A percentile compares a stretch with the other conserved stretches of the same genome.
phyloP scores from a whole-genome alignment of 2,797 vertebrate genomes.

The Apodemus agrarius region DNA sequence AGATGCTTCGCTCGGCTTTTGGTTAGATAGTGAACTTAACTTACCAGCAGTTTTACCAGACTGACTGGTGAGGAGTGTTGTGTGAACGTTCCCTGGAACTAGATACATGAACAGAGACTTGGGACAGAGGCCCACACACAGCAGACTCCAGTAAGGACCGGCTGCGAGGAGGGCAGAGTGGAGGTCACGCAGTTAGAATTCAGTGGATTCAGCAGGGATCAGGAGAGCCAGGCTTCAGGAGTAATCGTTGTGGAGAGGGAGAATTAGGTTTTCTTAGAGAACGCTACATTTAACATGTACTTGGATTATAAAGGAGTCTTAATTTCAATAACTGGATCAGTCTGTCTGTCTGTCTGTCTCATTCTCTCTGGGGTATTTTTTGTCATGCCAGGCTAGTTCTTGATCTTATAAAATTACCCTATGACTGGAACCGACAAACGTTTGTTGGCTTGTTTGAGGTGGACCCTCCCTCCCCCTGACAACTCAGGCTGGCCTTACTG shows the following conservation, averaged over 20 bases:
- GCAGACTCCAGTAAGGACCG: background rate
- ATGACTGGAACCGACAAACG: background rate
- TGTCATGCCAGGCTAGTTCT: background rate
- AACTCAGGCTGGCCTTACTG: background rate
- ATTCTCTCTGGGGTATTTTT: background rate
- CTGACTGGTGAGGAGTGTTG: background rate
- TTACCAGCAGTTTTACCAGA: background rate
- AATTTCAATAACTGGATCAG: background rate
- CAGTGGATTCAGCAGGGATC: background rate
- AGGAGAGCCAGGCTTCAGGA: background rate
- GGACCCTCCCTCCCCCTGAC: background rate
- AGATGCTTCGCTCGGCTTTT: background rate
- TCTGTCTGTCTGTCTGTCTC: background rate
- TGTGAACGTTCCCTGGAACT: background rate
- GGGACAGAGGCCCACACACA: background rate
- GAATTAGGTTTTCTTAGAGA: background rate
- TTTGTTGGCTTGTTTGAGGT: background rate
- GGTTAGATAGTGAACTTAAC: background rate
- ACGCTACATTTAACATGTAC: background rate
- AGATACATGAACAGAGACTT: background rate
- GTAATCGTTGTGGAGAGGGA: background rate
- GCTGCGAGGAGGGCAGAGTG: background rate
- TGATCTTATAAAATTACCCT: background rate
- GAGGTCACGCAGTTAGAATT: background rate
- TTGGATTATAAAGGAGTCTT: background rate